Percentiles rank a stretch among this genome's conserved stretches.
Evolutionary conservation across 2,888 invertebrate species (phyloP).

Genomic region (Rhimphoctona megacephalus): DNA sequence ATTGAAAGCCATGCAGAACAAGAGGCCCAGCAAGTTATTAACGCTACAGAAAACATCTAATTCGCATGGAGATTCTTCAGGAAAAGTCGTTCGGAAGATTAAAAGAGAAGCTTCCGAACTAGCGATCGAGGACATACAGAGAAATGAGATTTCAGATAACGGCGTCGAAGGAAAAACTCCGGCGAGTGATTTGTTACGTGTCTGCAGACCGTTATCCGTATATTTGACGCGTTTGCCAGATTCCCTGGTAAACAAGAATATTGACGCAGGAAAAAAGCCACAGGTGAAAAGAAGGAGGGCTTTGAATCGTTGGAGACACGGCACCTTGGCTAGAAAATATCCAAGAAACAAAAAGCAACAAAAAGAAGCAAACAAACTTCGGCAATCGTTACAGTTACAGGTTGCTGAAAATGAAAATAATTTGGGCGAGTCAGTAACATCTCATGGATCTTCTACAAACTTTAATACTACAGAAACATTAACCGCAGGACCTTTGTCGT

Average conservation of each 20-base stretch:
- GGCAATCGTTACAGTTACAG: not conserved
- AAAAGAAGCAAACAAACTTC: not conserved
- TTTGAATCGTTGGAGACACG: not conserved
- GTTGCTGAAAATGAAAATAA: not conserved
- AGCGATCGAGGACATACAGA: not conserved
- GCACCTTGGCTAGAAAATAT: not conserved
- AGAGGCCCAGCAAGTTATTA: not conserved
- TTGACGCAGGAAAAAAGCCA: no score
- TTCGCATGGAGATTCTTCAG: not conserved
- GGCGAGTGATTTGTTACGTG: not conserved
- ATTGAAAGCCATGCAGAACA: not conserved
- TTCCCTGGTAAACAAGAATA: constrained; percentile 10
- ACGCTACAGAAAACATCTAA: not conserved
- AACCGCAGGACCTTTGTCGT: not conserved
- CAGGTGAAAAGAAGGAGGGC: not conserved
- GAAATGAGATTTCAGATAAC: not conserved
- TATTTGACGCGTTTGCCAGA: constrained; percentile 58
- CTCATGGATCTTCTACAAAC: not conserved
- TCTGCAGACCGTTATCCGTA: constrained; percentile 63
- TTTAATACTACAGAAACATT: not conserved
- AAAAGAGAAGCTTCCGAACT: not conserved
- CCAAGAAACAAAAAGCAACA: not conserved
- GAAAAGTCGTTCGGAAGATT: not conserved
- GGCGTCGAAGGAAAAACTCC: not conserved
- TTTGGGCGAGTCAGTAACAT: not conserved